A percentile compares a stretch with the other conserved stretches of the same genome.
Conservation (phyloP, 2,113 vertebrate species). For the Abramis brama region DNA sequence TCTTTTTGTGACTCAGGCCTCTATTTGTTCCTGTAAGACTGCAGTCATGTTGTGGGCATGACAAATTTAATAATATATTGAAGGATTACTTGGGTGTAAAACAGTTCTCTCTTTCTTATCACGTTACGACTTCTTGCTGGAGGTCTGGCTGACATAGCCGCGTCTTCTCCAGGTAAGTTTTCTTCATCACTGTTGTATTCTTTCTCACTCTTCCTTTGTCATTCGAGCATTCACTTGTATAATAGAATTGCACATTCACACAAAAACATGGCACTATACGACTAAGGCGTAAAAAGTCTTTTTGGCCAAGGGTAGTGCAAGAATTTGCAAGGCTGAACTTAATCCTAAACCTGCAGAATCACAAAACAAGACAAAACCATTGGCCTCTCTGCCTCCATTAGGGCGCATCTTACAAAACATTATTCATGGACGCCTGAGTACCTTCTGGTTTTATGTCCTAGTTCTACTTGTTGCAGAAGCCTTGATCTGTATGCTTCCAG, state of each 20-base stretch:
- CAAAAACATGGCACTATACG: background rate
- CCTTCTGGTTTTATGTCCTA: background rate
- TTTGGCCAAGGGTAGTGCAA: background rate
- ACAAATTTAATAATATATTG: background rate
- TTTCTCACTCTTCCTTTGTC: background rate
- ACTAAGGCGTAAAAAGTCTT: background rate
- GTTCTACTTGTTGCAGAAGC: background rate
- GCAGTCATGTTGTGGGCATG: background rate
- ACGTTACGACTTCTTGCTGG: background rate
- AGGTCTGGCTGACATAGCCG: background rate
- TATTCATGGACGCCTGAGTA: background rate
- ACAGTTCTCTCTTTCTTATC: background rate
- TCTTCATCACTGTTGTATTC: background rate
- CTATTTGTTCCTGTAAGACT: background rate
- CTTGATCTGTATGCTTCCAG: background rate
- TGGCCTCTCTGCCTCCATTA: background rate
- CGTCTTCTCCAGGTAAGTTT: conserved; percentile 17
- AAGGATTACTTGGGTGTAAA: background rate
- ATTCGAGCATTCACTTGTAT: background rate
- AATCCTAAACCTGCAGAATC: background rate
- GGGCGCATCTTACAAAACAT: background rate
- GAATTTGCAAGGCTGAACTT: background rate
- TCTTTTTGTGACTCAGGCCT: background rate
- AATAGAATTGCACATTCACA: no score
- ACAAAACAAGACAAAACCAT: background rate